Percentiles rank a stretch among this genome's conserved stretches.
These are phyloP conservation scores for Labeo rohita DNA, from an alignment of 2,113 vertebrate species.

Conservation along the genomic window DNA sequence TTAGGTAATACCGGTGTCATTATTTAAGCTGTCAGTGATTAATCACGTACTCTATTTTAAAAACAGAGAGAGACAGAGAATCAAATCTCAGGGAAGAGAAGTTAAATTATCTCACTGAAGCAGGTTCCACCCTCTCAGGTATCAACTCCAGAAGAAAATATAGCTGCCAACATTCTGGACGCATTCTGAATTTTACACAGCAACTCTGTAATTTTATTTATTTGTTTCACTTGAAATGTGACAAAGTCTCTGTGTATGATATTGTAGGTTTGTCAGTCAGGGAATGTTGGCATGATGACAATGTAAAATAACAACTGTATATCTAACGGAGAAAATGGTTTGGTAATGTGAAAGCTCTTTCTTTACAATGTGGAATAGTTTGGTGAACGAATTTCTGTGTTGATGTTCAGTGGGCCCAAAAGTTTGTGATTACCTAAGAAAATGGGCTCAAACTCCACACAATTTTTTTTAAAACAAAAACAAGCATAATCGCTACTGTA, in stretches of 20 bases:
- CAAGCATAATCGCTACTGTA: neutral
- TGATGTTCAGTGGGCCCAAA: neutral
- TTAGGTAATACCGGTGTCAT: slow-evolving; percentile 34
- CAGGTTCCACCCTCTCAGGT: slow-evolving; percentile 40
- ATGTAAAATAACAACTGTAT: neutral
- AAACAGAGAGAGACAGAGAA: slow-evolving; percentile 11
- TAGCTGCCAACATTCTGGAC: slow-evolving; percentile 24
- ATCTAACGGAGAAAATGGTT: neutral
- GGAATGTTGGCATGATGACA: neutral
- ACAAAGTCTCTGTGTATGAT: neutral
- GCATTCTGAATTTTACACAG: neutral
- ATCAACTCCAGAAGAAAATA: slow-evolving; percentile 43
- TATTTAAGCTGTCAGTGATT: slow-evolving; percentile 53
- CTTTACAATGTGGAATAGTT: neutral
- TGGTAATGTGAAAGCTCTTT: neutral
- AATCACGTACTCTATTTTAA: slow-evolving; percentile 51
- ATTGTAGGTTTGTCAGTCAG: slow-evolving; percentile 2
- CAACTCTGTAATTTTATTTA: slow-evolving; percentile 10
- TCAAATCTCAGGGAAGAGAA: slow-evolving; percentile 48
- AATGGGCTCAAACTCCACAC: neutral
- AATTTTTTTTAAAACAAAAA: neutral
- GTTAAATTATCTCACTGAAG: slow-evolving; percentile 49
- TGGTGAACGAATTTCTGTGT: neutral
- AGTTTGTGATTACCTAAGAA: neutral
- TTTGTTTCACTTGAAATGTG: neutral